Conservation (phyloP, 2,888 invertebrate species). For the Didymodactylos carnosus region DNA sequence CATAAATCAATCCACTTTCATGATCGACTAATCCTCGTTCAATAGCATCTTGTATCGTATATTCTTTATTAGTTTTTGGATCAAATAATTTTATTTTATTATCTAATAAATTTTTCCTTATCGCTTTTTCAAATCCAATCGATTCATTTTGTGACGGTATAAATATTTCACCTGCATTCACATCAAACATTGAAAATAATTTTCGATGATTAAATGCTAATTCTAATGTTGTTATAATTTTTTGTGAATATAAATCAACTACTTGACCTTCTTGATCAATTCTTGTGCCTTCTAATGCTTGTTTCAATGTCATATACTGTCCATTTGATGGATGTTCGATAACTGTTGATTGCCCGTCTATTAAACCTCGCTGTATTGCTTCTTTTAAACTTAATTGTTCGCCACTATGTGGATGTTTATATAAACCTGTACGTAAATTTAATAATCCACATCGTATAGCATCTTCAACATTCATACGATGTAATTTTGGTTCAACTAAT, state of each 20-base stretch:
- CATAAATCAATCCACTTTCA: slow-evolving; percentile 8
- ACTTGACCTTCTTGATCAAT: slow-evolving; percentile 4
- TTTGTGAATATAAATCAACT: not conserved
- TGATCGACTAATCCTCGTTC: slow-evolving; percentile 7
- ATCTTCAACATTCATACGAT: slow-evolving; percentile 12
- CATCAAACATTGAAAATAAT: slow-evolving; percentile 9
- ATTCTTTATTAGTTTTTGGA: slow-evolving; percentile 10
- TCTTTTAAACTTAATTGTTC: slow-evolving; percentile 21
- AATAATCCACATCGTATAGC: slow-evolving; percentile 12
- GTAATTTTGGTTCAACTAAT: slow-evolving; percentile 7
- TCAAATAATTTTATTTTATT: slow-evolving; percentile 6
- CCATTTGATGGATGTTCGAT: slow-evolving; percentile 20
- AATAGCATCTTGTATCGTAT: slow-evolving; percentile 3
- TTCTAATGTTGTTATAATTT: slow-evolving; percentile 1
- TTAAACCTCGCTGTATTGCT: slow-evolving; percentile 31
- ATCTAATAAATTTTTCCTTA: slow-evolving; percentile 9
- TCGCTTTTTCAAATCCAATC: slow-evolving; percentile 7
- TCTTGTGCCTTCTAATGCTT: slow-evolving; percentile 1
- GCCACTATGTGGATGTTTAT: slow-evolving; percentile 27
- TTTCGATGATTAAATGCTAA: slow-evolving; percentile 10
- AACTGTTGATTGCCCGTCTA: slow-evolving; percentile 34
- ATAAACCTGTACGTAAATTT: slow-evolving; percentile 25
- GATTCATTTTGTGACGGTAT: not conserved
- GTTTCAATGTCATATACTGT: not conserved
- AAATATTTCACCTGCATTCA: slow-evolving; percentile 14